Conservation (phyloP, 2,113 vertebrate species). For the Eidolon helvum region DNA sequence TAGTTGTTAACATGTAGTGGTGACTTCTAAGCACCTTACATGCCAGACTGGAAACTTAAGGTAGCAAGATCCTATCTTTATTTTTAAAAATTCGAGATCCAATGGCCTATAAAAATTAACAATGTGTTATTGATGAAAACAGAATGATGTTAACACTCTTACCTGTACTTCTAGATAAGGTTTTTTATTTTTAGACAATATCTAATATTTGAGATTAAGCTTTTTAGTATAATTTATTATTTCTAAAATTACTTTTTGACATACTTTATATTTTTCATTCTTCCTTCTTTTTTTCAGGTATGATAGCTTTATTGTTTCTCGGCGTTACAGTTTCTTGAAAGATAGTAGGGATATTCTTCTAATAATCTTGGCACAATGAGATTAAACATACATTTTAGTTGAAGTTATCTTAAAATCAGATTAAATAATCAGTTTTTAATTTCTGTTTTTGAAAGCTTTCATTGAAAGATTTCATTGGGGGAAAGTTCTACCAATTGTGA, state of each 20-base stretch:
- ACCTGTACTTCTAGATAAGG: neutral
- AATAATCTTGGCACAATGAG: neutral
- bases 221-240: neutral
- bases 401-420: neutral
- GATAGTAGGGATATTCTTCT: neutral
- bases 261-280: neutral
- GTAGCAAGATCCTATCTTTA: neutral
- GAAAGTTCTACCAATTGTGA: neutral
- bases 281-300: neutral
- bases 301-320: neutral
- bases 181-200: neutral
- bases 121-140: neutral
- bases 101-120: neutral
- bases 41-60: neutral
- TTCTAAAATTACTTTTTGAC: neutral
- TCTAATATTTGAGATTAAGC: neutral
- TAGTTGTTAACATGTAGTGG: neutral
- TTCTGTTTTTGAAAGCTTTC: neutral
- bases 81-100: neutral
- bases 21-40: neutral
- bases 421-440: neutral
- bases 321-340: neutral
- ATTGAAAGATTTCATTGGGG: neutral
- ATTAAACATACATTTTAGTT: neutral
- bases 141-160: neutral